phyloP scores from a whole-genome alignment of 2,888 invertebrate species.

The Nysson spinosus region DNA sequence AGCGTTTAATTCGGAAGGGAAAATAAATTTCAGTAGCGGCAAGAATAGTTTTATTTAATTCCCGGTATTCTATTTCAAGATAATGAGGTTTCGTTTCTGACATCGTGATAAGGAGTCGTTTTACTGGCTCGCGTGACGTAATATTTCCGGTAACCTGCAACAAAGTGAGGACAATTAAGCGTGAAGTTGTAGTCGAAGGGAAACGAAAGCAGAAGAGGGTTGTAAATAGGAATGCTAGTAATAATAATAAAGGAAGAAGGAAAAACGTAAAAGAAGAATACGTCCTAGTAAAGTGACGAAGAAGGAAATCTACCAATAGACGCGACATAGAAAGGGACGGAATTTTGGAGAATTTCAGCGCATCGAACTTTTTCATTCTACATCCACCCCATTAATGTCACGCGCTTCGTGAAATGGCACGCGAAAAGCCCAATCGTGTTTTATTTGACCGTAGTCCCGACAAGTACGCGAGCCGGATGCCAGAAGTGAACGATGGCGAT shows the following conservation, averaged over 20 bases:
- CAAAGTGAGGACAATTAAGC: too few relatives aligned
- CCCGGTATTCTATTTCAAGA: too few relatives aligned
- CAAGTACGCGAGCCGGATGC: neutral
- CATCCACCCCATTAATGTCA: constrained; percentile 54
- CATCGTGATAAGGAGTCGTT: too few relatives aligned
- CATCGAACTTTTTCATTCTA: constrained; percentile 38
- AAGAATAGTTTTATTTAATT: too few relatives aligned
- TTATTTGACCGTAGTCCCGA: constrained; percentile 50
- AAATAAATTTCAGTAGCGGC: too few relatives aligned
- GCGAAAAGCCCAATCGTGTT: constrained; percentile 58
- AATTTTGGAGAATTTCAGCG: constrained; percentile 18
- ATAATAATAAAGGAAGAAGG: neutral
- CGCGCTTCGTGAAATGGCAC: constrained; percentile 28
- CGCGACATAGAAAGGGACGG: neutral
- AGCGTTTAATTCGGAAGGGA: too few relatives aligned
- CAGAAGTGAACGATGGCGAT: neutral
- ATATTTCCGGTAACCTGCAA: too few relatives aligned
- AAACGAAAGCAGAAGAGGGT: neutral
- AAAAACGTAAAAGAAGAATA: neutral
- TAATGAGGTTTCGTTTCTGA: too few relatives aligned
- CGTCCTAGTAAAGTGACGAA: neutral
- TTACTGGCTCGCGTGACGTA: too few relatives aligned
- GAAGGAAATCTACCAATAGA: neutral
- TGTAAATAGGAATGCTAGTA: neutral
- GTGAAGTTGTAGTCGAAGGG: too few relatives aligned